Base-by-base conservation (phyloP, 2,797 vertebrate genomes). In the Xyrichtys novacula region DNA sequence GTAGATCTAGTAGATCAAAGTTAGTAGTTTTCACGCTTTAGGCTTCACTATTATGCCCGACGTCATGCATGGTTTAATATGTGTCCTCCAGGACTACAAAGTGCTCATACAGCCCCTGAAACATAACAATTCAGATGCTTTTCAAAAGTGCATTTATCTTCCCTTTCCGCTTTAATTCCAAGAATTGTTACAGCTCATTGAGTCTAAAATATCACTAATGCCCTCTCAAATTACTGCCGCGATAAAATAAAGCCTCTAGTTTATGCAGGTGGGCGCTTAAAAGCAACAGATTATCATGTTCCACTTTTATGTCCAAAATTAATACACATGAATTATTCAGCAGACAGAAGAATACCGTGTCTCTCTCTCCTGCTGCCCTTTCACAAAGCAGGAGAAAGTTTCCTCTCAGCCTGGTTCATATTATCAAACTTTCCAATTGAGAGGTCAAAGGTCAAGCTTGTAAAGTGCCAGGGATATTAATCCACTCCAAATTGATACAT, bases 401-500 rank as follows among this genome's bases (percentile, higher is more conserved):
- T 82, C 56, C 59, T 31, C 68, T 49, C 71, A 22, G 44, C 64
- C 19, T 7, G 29, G 15, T 76, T 71, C 58, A 44, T 62, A 76
- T 85, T 64, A 84, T 85, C 81, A 75, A 85, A 84, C 82, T 84
- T 87, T 71, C 70, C 81, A 78, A 71, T 80, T 54, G 71, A 61
- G 59, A 66, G 85, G 84, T 53, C 76, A 84, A 75, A 88, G 85
- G 74, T 86, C 66, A 61, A 67, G 63, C 80, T 82, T 72, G 88
- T 83, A 48, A 64, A 81, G 81, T 17, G 19, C n/a, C 68, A 0
- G 40, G 58, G 69, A 85, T 65, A 86, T 89, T 86, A 89, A 86
- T 87, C 80, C 83, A 63, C 67, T 84, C 82, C 85, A 84, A 86
- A 88, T 77, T 73, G 81, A 85, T 80, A 90, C 86, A 85, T 89